phyloP scores from a whole-genome alignment of 2,888 invertebrate genomes.

The Drosophila ezoana region DNA sequence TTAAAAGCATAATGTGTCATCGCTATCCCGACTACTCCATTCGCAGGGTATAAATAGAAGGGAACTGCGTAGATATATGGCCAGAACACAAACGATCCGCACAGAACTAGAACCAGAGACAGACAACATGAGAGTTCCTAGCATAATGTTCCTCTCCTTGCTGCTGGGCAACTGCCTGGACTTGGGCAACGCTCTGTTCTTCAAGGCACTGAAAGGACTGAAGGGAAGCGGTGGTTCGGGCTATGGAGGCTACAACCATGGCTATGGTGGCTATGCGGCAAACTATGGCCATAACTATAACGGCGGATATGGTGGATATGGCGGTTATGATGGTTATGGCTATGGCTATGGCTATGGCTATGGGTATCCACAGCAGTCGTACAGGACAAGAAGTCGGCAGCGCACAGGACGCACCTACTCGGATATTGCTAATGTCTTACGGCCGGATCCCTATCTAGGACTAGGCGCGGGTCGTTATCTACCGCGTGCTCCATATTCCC shows the following conservation, averaged over 20 bases:
- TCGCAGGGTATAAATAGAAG: constrained; percentile 68
- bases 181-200: constrained; percentile 49
- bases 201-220: constrained; percentile 56
- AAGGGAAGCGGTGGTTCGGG: constrained; percentile 13
- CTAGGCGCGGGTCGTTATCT: constrained; percentile 86
- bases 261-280: constrained; percentile 19
- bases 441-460: constrained; percentile 85
- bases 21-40: constrained; percentile 19
- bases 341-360: constrained; percentile 24
- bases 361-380: constrained; percentile 5
- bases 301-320: constrained; percentile 27
- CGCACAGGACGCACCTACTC: constrained; percentile 87
- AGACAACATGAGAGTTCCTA: constrained; percentile 37
- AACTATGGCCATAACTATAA: constrained; percentile 8
- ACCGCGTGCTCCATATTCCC: constrained; percentile 87
- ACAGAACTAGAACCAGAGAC: constrained; percentile 22
- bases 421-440: constrained; percentile 89
- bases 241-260: constrained; percentile 18
- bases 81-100: constrained; percentile 48
- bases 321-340: constrained; percentile 19
- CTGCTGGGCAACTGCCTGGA: constrained; percentile 42
- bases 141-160: constrained; percentile 27
- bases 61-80: constrained; percentile 28
- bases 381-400: constrained; percentile 20
- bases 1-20: constrained; percentile 72